Percentiles rank a stretch among this genome's conserved stretches.
Conservation (phyloP, 2,113 vertebrate species). For the Psittacara wagleri region DNA sequence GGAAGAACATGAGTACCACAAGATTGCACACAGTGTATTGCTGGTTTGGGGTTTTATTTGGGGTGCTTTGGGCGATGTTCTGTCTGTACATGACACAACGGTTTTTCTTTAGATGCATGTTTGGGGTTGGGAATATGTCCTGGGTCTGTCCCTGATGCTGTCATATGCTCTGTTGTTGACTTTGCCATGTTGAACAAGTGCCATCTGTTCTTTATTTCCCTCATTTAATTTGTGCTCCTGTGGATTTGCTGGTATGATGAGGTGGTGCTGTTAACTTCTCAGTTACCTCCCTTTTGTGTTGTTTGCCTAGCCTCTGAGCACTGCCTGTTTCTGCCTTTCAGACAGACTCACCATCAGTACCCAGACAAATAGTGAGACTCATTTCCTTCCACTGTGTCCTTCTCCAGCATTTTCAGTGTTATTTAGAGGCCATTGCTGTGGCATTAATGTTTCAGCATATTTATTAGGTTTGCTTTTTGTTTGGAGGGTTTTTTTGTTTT, state of each 20-base stretch:
- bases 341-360: not conserved
- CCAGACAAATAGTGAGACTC: rapidly evolving
- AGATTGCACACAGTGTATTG: rapidly evolving
- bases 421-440: not conserved
- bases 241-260: not conserved
- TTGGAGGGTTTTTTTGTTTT: not conserved
- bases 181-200: not conserved
- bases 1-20: not conserved
- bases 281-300: not conserved
- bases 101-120: not conserved
- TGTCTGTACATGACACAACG: rapidly evolving
- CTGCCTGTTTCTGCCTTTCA: not conserved
- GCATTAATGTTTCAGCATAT: not conserved
- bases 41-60: not conserved
- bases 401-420: not conserved
- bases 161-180: not conserved
- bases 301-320: not conserved
- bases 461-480: not conserved
- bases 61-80: not conserved
- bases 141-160: not conserved
- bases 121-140: not conserved
- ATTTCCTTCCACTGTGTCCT: not conserved
- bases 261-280: not conserved
- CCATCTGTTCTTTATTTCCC: not conserved
- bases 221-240: not conserved